Base-by-base conservation (phyloP, 2,113 vertebrate genomes). In the Gymnarchus niloticus region DNA sequence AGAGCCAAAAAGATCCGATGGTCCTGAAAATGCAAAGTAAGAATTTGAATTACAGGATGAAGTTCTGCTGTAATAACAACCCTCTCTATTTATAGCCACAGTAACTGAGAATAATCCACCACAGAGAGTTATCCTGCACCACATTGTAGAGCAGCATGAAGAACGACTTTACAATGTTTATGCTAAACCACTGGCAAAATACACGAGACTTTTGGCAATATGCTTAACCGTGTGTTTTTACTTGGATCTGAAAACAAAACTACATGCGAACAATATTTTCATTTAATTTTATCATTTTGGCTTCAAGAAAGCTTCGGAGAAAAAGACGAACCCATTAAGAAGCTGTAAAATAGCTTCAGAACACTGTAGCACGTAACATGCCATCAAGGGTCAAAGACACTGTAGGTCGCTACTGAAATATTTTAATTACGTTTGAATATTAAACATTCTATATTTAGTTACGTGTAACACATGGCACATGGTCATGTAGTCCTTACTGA, bases 191-290 rank as follows among this genome's bases (percentile, higher is more conserved):
- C 14, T 82, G 4, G 17, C 28, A 82, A 82, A 54, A 33, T 25
- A 54, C 8, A 82, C 49, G 25, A 82, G 49, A 56, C 51, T 51
- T 82, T 56, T 82, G 41, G 37, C 76, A 78, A 78, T 78, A n/a
- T 48, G 46, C 44, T 82, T 28, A 56, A 17, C 51, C 25, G 3
- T 37, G 49, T 52, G 9, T 82, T 82, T 12, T 54, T 82, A 54
- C 12, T 17, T 17, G 6, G n/a, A 82, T 54, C 7, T 82, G 51
- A 6, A 82, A 54, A 37, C 17, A 82, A 54, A 82, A 54, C 80
- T 82, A 54, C 80, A 54, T 82, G 14, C 3, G 14, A 82, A 81
- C 76, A 81, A 17, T 82, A n/a, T 82, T 82, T 52, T 54, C 49
- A 33, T 78, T 78, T 21, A 14, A 0, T 73, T 73, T 73, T 69